phyloP scores from a whole-genome alignment of 1,140 invertebrate genomes.

The Papilio polyxenes region DNA sequence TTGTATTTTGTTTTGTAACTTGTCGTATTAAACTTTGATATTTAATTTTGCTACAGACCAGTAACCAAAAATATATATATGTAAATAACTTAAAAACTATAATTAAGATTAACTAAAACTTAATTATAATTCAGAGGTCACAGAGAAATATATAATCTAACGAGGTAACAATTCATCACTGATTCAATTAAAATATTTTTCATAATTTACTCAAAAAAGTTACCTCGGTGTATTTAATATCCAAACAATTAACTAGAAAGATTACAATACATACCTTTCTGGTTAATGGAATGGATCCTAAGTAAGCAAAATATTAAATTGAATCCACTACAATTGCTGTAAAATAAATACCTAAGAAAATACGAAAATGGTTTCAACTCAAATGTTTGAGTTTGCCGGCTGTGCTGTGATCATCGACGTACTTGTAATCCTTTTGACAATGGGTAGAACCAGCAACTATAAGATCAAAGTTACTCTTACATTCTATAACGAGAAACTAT shows the following conservation, averaged over 20 bases:
- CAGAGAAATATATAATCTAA: background rate
- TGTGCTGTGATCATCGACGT: background rate
- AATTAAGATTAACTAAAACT: no score
- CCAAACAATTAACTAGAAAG: background rate
- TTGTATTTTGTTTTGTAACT: no score
- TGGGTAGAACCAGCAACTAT: background rate
- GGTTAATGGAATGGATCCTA: slow-evolving; percentile 52
- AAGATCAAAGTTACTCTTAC: no score
- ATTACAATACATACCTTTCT: slow-evolving; percentile 43
- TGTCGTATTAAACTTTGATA: no score
- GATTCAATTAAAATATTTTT: background rate
- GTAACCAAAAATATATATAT: no score
- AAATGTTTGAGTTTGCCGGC: background rate
- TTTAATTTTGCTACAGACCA: no score
- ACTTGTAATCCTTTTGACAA: background rate
- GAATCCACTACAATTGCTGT: slow-evolving; percentile 53
- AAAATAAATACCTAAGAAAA: slow-evolving; percentile 49
- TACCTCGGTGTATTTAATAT: background rate
- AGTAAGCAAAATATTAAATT: slow-evolving; percentile 59
- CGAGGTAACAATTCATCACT: background rate
- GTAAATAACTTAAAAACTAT: no score
- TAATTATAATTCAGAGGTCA: no score
- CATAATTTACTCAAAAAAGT: background rate
- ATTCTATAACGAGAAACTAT: no score
- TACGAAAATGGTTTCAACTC: slow-evolving; percentile 18